These are phyloP conservation scores for Sympetrum striolatum DNA, from an alignment of 2,888 invertebrate species.

Conservation along the genomic window DNA sequence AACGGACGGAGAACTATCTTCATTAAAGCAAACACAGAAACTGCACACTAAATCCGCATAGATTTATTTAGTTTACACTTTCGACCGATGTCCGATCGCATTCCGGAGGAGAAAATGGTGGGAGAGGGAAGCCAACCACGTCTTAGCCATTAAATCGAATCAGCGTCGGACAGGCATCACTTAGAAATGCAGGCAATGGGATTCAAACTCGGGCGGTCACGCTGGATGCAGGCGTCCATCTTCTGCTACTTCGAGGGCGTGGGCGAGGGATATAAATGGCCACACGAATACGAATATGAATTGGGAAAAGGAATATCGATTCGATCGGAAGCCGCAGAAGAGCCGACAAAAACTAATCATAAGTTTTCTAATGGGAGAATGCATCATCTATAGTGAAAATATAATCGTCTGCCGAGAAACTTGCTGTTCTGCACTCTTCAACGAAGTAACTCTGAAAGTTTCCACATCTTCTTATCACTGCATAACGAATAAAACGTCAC, in stretches of 20 bases:
- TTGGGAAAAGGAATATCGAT: background rate
- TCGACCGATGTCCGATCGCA: background rate
- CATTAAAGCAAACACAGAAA: too few relatives aligned
- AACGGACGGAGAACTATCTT: background rate
- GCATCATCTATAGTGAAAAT: background rate
- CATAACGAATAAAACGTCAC: too few relatives aligned
- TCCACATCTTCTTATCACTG: too few relatives aligned
- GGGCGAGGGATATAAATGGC: background rate
- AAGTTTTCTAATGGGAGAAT: background rate
- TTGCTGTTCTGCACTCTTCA: too few relatives aligned
- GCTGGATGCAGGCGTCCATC: background rate
- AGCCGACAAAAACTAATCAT: background rate
- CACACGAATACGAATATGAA: background rate
- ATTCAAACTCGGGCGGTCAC: background rate
- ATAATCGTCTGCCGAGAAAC: background rate
- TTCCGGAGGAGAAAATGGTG: background rate
- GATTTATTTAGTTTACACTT: too few relatives aligned
- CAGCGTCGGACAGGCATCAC: slow-evolving; percentile 31
- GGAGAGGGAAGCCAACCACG: slow-evolving; percentile 1
- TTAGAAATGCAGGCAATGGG: slow-evolving; percentile 30
- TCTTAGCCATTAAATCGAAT: slow-evolving; percentile 32
- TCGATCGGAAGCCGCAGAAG: background rate
- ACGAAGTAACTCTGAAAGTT: too few relatives aligned
- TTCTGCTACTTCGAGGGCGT: background rate
- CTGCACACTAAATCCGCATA: too few relatives aligned